Evolutionary conservation across 2,797 vertebrate genomes (phyloP).

Genomic region (Poecilia wingei): DNA sequence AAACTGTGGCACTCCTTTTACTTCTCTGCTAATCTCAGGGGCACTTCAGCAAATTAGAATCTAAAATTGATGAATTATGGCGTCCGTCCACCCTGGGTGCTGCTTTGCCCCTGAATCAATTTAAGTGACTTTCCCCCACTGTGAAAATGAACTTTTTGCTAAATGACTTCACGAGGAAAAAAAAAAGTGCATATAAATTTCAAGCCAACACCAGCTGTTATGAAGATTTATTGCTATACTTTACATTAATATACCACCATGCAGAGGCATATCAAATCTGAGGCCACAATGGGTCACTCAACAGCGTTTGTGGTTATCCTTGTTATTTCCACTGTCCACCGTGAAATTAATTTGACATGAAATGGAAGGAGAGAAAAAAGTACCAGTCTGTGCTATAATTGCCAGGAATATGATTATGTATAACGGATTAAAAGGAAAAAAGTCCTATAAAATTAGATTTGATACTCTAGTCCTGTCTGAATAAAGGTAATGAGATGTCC

Average conservation of each 20-base stretch:
- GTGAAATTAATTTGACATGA: conserved; percentile 35
- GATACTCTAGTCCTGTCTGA: neutral
- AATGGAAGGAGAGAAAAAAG: neutral
- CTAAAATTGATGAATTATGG: conserved; percentile 72
- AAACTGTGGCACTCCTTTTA: conserved; percentile 32
- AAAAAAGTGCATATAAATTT: conserved; percentile 72
- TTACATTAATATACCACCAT: conserved; percentile 66
- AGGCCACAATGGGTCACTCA: conserved; percentile 51
- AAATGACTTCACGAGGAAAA: conserved; percentile 69
- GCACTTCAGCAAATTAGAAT: conserved; percentile 66
- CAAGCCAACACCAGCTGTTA: conserved; percentile 66
- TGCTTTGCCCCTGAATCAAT: conserved; percentile 70
- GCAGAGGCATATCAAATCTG: conserved; percentile 39
- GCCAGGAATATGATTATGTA: conserved; percentile 2
- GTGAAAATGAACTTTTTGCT: conserved; percentile 65
- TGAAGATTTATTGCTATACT: conserved; percentile 74
- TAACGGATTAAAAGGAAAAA: neutral
- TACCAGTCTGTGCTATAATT: neutral
- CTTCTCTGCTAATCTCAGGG: conserved; percentile 61
- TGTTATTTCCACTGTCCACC: conserved; percentile 31
- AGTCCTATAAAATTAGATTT: conserved; percentile 5
- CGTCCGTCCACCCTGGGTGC: conserved; percentile 42
- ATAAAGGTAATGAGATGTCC: neutral
- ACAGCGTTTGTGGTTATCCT: conserved; percentile 36
- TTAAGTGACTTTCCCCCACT: conserved; percentile 63